Base-by-base conservation (phyloP, 2,888 invertebrate species). In the Augochlorella aurata region DNA sequence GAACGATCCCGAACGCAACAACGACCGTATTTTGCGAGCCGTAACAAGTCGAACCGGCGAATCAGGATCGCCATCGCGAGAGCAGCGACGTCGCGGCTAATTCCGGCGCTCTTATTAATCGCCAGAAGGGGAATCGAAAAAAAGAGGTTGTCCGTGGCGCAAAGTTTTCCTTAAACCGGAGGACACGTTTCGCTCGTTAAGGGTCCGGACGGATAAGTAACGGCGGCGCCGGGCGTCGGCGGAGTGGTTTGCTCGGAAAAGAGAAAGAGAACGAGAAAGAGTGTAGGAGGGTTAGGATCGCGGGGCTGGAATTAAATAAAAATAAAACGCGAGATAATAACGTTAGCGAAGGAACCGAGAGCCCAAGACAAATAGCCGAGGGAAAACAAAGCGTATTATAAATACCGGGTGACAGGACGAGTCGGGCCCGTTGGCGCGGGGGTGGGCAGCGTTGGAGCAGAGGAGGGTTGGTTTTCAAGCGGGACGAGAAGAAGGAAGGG, bases 321-420 rank as follows among this genome's bases (percentile, higher is more conserved):
- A 90, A 90, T 90, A 90, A 90, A 90, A 90, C 83, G 84, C 85
- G 85, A 83, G 85, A 89, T 87, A 88, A 89, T 87, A 89, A 89
- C 85, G 88, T 87, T 85, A 89, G 88, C 85, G 86, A 84, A 88
- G 85, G 87, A 89, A 81, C 83, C 84, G 87, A 89, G 87, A 77
- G 81, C 81, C 85, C 85, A 90, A 90, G 90, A 89, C 90, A 90
- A 90, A 90, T 90, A 90, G 88, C 89, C 87, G 86, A 88, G 88
- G 89, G 90, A 90, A 90, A 90, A 90, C 90, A 90, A 90, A 90
- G 90, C 89, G 90, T 90, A 90, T 90, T 90, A 90, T 90, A 90
- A 90, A 90, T 90, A 90, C 88, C 85, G 89, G 89, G 84, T 84
- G 87, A 86, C 87, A 89, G 89, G 85, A 89, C 82, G 88, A 86